Evolutionary conservation across 2,888 invertebrate species (phyloP), one percentile per base, ranked within the genome.

Genomic region (Frankliniella intonsa): DNA sequence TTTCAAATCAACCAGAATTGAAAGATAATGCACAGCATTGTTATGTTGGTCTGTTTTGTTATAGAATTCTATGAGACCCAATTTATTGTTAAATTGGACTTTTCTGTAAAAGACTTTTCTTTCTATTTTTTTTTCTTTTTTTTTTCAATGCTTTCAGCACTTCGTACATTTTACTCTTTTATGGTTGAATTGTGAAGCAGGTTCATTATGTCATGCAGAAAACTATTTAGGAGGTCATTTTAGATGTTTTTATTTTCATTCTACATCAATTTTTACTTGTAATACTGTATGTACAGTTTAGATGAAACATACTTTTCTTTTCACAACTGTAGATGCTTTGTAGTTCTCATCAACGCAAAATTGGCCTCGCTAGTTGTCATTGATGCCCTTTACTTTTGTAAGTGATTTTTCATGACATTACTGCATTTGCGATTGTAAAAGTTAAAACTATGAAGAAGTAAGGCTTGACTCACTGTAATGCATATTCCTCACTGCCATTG

Each of bases 401-500:
- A 76, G 25, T 12, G 22, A 12, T 22, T 25, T 76, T 22, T 76
- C 69, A 76, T 76, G 69, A 76, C 69, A 76, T 76, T 76, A 25
- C 22, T 76, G 69, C 69, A 76, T 76, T 76, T 76, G 69, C 25
- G 25, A 76, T n/a, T 76, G 22, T 55, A 55, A 12, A 55, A 55
- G 55, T 55, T 38, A 38, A 38, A 38, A n/a, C 62, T 62, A 62
- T 62, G 62, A 62, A 62, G 62, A 38, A 38, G 38, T 38, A 38
- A 55, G 17, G 55, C 55, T 76, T 76, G 25, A 76, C 9, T 25
- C 17, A 62, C 62, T 19, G 14, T 62, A 1, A 14, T 62, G n/a
- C 62, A 22, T 25, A 76, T 76, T 76, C 25, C 69, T 25, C 69
- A 76, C 69, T 76, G 25, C 69, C 69, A 25, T 76, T 76, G 22